Percentiles rank a stretch among this genome's conserved stretches.
Conservation (phyloP, 1,140 invertebrate species). For the Drosophila novamexicana region DNA sequence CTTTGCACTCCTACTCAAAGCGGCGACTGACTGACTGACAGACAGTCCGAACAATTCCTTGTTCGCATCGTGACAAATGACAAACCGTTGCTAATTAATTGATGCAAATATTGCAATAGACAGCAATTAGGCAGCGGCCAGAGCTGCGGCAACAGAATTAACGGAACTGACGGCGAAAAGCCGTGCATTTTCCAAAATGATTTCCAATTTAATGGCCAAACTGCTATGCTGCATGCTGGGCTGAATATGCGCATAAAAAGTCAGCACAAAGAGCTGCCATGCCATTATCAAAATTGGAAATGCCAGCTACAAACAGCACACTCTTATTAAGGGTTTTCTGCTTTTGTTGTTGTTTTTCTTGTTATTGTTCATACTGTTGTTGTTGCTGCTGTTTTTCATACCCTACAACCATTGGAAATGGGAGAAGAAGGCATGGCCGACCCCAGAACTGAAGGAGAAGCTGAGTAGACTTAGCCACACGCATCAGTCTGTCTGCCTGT, state of each 20-base stretch:
- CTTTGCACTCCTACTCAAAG: conserved; percentile 9
- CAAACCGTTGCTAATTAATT: conserved; percentile 40
- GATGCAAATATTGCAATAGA: conserved; percentile 36
- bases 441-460: no score
- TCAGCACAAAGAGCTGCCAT: conserved; percentile 23
- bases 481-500: no score
- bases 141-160: no score
- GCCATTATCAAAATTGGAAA: conserved; percentile 77
- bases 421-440: no score
- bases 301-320: conserved; percentile 26
- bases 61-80: conserved; percentile 19
- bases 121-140: not conserved
- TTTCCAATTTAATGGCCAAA: conserved; percentile 45
- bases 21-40: not conserved
- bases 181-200: conserved; percentile 14
- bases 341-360: conserved; percentile 17
- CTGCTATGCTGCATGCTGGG: conserved; percentile 24
- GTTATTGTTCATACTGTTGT: conserved; percentile 18
- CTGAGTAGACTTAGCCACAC: no score
- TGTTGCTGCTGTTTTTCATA: conserved; percentile 16
- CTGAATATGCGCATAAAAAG: conserved; percentile 22
- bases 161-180: not conserved
- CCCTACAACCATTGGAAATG: not conserved
- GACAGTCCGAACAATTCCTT: conserved; percentile 1
- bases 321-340: conserved; percentile 31